Evolutionary conservation across 2,888 invertebrate genomes (phyloP).

Genomic region (Odontocolon sp.): DNA sequence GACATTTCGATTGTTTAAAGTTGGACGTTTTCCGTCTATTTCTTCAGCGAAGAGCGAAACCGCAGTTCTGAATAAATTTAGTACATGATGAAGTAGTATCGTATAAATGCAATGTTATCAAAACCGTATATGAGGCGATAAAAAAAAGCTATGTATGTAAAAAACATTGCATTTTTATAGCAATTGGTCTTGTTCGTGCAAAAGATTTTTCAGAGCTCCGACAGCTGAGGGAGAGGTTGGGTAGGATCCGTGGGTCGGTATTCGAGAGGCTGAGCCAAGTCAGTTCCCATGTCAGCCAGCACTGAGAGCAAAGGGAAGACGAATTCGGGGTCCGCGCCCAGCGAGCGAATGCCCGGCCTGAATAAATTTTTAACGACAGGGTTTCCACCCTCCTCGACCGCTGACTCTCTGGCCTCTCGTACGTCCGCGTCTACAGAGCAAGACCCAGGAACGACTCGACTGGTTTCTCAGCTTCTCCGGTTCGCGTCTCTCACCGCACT

Average conservation of each 20-base stretch:
- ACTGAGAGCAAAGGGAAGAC: slow-evolving; percentile 36
- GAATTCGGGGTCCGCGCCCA: slow-evolving; percentile 51
- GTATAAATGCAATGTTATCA: too few species aligned
- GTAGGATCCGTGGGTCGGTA: too few species aligned
- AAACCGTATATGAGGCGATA: too few species aligned
- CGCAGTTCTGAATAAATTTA: too few species aligned
- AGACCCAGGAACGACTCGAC: too few species aligned
- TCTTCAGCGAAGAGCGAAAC: too few species aligned
- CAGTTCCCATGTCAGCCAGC: slow-evolving; percentile 27
- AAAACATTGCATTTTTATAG: not conserved
- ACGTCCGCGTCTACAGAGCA: slow-evolving; percentile 4
- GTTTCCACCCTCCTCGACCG: slow-evolving; percentile 7
- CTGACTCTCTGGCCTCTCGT: slow-evolving; percentile 11
- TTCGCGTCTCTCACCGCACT: slow-evolving; percentile 36
- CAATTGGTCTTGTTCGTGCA: not conserved
- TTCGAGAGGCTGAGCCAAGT: slow-evolving; percentile 35
- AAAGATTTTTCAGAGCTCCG: slow-evolving; percentile 1
- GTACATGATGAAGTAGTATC: too few species aligned
- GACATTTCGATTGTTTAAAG: too few species aligned
- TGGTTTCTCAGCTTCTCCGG: not conserved
- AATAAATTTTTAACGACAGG: slow-evolving; percentile 58
- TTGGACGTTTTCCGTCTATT: too few species aligned
- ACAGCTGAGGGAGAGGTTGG: too few species aligned
- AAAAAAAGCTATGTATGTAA: too few species aligned
- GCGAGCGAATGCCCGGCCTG: slow-evolving; percentile 45